These are phyloP conservation scores for Scomber scombrus DNA, from an alignment of 2,113 vertebrate species.

Conservation along the genomic window DNA sequence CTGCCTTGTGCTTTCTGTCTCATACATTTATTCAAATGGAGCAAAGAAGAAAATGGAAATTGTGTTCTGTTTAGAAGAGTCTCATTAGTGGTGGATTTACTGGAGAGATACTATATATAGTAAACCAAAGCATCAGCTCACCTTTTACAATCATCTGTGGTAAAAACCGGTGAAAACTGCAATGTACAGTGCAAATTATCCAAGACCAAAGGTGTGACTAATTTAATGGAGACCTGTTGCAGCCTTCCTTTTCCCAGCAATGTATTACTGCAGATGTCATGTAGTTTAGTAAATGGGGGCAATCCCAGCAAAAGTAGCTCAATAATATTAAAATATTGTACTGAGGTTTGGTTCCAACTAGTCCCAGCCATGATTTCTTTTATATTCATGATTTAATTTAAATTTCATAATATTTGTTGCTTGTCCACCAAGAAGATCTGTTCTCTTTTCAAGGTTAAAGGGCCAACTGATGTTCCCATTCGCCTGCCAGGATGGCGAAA, in stretches of 20 bases:
- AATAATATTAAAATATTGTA: neutral
- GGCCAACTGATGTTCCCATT: conserved; percentile 35
- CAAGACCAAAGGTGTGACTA: neutral
- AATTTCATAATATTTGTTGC: no score
- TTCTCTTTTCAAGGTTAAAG: conserved; percentile 30
- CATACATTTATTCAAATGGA: conserved; percentile 17
- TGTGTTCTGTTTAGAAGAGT: neutral
- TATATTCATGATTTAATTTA: no score
- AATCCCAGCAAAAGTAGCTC: no score
- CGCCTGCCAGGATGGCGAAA: conserved; percentile 21
- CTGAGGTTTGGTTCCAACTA: neutral
- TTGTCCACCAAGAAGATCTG: no score
- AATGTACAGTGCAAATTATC: no score
- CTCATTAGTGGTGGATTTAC: neutral
- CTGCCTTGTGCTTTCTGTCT: conserved; percentile 29
- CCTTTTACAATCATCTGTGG: neutral
- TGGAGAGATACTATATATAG: neutral
- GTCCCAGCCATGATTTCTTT: neutral
- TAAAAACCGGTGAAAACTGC: neutral
- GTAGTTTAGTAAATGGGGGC: no score
- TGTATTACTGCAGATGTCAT: no score
- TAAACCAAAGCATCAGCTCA: neutral
- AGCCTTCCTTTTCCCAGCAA: neutral
- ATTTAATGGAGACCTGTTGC: neutral
- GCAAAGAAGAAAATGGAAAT: neutral